Evolutionary conservation across 2,888 invertebrate species (phyloP).

Genomic region (Xestia rhomboidea): DNA sequence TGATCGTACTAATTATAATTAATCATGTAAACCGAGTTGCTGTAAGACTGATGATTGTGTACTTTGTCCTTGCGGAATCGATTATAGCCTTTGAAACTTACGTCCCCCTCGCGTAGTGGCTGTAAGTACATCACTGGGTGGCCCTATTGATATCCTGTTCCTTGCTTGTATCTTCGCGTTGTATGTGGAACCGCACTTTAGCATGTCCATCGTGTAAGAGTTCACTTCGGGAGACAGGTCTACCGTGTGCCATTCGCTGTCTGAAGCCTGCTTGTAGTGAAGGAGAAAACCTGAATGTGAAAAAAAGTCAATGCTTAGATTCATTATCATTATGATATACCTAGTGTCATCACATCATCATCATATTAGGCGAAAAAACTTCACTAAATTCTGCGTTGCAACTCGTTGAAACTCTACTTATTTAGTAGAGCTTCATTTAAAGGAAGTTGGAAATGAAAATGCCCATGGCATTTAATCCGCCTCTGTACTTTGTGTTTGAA

Average conservation of each 20-base stretch:
- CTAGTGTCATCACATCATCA: neutral
- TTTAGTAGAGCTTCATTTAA: neutral
- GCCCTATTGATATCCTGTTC: constrained; percentile 94
- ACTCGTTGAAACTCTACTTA: too few species aligned
- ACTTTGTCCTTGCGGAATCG: neutral
- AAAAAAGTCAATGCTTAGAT: neutral
- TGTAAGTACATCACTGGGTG: constrained; percentile 92
- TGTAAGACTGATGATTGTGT: neutral
- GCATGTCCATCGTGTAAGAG: constrained; percentile 92
- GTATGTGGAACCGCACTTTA: constrained; percentile 95
- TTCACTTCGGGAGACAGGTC: constrained; percentile 94
- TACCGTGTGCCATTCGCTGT: constrained; percentile 93
- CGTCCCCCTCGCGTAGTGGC: constrained; percentile 94
- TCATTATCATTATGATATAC: neutral
- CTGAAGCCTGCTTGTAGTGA: constrained; percentile 92
- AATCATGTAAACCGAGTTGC: neutral
- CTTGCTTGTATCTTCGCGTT: constrained; percentile 93
- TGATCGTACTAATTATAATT: neutral
- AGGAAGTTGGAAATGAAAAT: neutral
- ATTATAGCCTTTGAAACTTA: constrained; percentile 75
- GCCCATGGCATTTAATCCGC: too few species aligned
- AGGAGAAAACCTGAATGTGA: constrained; percentile 92
- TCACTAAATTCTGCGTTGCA: neutral
- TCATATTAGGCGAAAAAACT: neutral
- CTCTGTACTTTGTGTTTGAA: too few species aligned